These are phyloP conservation scores for Psammodynastes pulverulentus DNA, from an alignment of 2,113 vertebrate genomes.

Conservation along the genomic window DNA sequence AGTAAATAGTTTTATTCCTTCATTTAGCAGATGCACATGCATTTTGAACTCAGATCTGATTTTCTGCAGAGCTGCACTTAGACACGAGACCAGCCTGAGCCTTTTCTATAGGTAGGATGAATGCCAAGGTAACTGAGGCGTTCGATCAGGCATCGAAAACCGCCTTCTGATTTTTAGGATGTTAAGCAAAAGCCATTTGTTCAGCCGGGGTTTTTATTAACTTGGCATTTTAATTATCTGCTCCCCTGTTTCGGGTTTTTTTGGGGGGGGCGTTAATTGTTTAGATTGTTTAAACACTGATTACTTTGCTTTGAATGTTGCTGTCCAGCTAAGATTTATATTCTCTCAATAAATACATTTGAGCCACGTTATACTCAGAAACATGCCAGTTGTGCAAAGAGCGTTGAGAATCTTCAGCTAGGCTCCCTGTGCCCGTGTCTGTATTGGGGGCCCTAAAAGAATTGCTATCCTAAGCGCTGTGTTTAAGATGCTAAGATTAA, in stretches of 20 bases:
- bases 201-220: neutral
- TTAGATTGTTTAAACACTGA: neutral
- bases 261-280: neutral
- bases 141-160: neutral
- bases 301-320: neutral
- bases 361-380: neutral
- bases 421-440: neutral
- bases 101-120: neutral
- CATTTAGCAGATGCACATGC: neutral
- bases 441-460: neutral
- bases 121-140: neutral
- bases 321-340: neutral
- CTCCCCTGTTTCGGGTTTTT: neutral
- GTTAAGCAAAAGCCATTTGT: neutral
- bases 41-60: neutral
- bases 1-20: neutral
- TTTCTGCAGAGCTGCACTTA: neutral
- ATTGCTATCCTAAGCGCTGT: neutral
- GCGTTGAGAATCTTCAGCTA: neutral
- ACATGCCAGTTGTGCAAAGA: slow-evolving; percentile 12
- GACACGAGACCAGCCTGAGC: neutral
- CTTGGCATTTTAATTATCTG: neutral
- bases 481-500: neutral
- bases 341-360: neutral
- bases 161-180: neutral